Evolutionary conservation across 2,888 invertebrate species (phyloP), one percentile per base, ranked within the genome.

Genomic region (Melinaea marsaeus): DNA sequence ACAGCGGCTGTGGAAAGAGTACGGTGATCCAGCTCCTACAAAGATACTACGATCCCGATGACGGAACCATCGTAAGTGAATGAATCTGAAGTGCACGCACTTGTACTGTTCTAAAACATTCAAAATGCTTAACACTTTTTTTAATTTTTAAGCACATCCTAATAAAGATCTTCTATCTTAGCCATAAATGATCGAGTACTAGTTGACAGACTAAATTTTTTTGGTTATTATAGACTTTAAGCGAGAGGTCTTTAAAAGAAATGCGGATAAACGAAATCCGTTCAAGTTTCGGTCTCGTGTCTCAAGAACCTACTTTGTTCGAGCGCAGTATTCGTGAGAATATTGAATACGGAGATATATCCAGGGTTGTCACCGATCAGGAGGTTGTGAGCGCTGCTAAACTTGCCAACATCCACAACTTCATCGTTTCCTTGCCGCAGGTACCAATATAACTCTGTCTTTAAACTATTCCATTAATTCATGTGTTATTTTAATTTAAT

Each of bases 241-340:
- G 56, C 42, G 57, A 60, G 35, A n/a, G 58, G 22, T 13, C 47
- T 11, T 34, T 61, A 33, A 57, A 37, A 11, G 34, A 59, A 13
- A 13, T 62, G 9, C 54, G 47, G 7, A 6, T 55, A 34, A 60
- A n/a, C 45, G 55, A 55, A 35, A 54, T 55, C 11, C 60, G 60
- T 11, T 55, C 54, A n/a, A 47, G 45, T 55, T 63, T 98, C 67
- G 97, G 97, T 3, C 95, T 98, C 66, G 95, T 98, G 1, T 96
- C 97, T 2, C 98, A 98, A 86, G 98, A 98, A 77, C 98, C 97
- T 0, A 94, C 95, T 2, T 91, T 98, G 0, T 98, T 98, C 84
- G 96, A 97, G 80, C 92, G 95, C 62, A 95, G 95, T 4, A 97
- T 98, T 62, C 93, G 92, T 0, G 96, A 98, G 70, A 98, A 98